A percentile compares a stretch with the other conserved stretches of the same genome.
Evolutionary conservation across 2,113 vertebrate genomes (phyloP).

Genomic region (Albula glossodonta): DNA sequence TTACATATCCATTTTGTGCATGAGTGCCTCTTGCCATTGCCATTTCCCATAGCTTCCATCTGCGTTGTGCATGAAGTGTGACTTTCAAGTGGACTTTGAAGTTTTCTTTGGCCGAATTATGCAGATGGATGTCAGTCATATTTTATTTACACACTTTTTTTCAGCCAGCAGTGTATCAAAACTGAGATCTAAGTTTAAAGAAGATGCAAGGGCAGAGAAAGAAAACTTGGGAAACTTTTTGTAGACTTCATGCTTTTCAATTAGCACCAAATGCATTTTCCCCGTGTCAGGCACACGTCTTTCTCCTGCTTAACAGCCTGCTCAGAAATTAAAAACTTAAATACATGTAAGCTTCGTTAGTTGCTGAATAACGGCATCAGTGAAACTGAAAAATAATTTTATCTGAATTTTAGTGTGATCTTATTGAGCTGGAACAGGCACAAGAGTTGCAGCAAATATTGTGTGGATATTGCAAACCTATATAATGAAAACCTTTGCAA

Average conservation of each 20-base stretch:
- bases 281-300: neutral
- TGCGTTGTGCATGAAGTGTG: neutral
- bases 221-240: neutral
- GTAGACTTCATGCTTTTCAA: neutral
- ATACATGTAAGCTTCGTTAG: neutral
- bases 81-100: neutral
- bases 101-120: neutral
- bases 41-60: slow-evolving; percentile 6
- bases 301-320: neutral
- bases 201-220: neutral
- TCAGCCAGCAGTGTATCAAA: neutral
- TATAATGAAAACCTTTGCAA: neutral
- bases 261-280: neutral
- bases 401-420: neutral
- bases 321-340: neutral
- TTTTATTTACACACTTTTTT: neutral
- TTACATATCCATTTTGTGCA: slow-evolving; percentile 20
- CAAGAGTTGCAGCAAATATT: neutral
- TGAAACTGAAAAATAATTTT: neutral
- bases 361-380: neutral
- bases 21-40: slow-evolving; percentile 7
- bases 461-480: neutral
- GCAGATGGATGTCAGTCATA: neutral
- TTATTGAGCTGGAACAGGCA: neutral
- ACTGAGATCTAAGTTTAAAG: neutral